Evolutionary conservation across 1,140 invertebrate species (phyloP), one percentile per base, ranked within the genome.

Genomic region (Chelonus insularis): DNA sequence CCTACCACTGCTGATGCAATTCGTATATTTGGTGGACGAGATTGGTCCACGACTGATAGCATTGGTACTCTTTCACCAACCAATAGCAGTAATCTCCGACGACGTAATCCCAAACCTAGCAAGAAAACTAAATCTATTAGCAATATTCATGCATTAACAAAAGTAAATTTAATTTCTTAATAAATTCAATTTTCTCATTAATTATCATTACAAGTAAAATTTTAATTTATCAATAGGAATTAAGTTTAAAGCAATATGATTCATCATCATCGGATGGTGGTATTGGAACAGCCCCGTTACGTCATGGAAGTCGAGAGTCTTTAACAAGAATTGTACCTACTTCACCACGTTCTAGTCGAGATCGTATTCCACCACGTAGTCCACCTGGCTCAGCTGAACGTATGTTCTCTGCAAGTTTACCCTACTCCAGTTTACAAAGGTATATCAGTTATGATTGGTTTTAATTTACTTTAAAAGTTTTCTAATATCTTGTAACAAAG

Each of bases 1-100:
- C 94, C 94, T 3, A 88, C 92, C 34, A 93, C 93, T 7, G 91
- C 92, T 2, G 93, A 96, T 69, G 93, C 94, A 11, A 94, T 96
- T 61, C 84, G 91, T 78, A 89, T 93, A 9, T 96, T 96, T 75
- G 94, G 94, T 43, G 94, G 94, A 14, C 78, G 92, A 66, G 90
- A 92, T 61, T 91, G 89, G 89, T 86, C 87, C 0, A 81, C 86
- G 8, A 85, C 87, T 0, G 87, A 87, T 50, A 83, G 73, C 57
- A 72, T 79, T 1, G 75, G 79, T 14, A 84, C 80, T 0, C 70
- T 83, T 18, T 84, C 83, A 1, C 82, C 84, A 0, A 84, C 83
- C 4, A 81, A 84, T 47, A 84, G 79, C 57, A 77, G 78, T 4
- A 81, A 80, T 29, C 73, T 84, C 20, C 77, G 83, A 63, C 66